These are phyloP conservation scores for Plectrocnemia conspersa DNA, from an alignment of 1,140 invertebrate genomes.

Conservation along the genomic window DNA sequence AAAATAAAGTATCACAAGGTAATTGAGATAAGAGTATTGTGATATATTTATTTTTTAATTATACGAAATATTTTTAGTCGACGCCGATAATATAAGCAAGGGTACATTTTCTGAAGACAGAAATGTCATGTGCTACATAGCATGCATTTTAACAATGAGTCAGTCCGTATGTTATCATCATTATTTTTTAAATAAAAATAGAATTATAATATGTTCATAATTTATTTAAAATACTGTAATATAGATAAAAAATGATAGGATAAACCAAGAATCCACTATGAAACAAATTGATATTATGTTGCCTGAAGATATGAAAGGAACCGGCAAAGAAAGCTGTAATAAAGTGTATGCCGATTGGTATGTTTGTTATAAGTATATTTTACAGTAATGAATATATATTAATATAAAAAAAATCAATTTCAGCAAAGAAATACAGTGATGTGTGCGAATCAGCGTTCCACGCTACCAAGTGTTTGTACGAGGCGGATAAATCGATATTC, in stretches of 20 bases:
- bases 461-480: constrained; percentile 46
- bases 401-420: too few species aligned
- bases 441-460: constrained; percentile 46
- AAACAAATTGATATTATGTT: constrained; percentile 49
- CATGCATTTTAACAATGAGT: constrained; percentile 40
- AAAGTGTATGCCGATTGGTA: too few species aligned
- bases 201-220: too few species aligned
- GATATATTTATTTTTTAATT: too few species aligned
- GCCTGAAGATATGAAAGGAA: constrained; percentile 48
- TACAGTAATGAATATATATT: too few species aligned
- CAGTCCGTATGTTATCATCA: constrained; percentile 36
- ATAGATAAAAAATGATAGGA: constrained; percentile 52
- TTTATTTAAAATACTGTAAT: not conserved
- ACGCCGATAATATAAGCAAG: constrained; percentile 44
- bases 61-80: constrained; percentile 41
- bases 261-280: constrained; percentile 46
- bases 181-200: too few species aligned
- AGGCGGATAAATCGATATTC: constrained; percentile 43
- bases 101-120: constrained; percentile 48
- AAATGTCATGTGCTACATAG: constrained; percentile 52
- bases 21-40: constrained; percentile 8
- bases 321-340: constrained; percentile 44
- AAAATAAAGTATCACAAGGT: constrained; percentile 41
- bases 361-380: too few species aligned
- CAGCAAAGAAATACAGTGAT: constrained; percentile 48